Evolutionary conservation across 1,140 invertebrate species (phyloP).

Genomic region (Eumeta japonica): DNA sequence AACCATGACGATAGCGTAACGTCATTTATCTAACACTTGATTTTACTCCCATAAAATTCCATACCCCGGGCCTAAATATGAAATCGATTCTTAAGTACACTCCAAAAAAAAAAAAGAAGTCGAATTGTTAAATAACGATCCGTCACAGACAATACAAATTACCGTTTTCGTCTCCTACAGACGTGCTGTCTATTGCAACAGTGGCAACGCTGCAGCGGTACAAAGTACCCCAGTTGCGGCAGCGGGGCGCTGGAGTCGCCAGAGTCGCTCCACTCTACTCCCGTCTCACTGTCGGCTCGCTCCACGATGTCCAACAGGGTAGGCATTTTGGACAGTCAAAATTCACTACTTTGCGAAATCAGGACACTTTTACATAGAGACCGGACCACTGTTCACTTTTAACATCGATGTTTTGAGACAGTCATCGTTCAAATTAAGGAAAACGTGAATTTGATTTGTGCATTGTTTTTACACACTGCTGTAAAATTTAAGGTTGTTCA

Average conservation of each 20-base stretch:
- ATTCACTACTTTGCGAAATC: no score
- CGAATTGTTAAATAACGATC: neutral
- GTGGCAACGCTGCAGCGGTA: constrained; percentile 43
- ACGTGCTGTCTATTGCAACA: constrained; percentile 34
- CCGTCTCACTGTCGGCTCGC: no score
- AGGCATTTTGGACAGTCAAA: no score
- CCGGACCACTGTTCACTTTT: no score
- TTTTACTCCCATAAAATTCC: neutral
- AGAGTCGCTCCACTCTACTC: constrained; percentile 49
- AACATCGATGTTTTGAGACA: no score
- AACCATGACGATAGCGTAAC: no score
- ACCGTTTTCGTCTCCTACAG: constrained; percentile 52
- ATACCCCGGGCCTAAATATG: neutral
- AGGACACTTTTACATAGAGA: no score
- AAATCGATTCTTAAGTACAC: neutral
- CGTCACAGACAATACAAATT: constrained; percentile 8
- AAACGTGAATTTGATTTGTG: no score
- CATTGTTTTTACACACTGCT: no score
- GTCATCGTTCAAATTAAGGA: no score
- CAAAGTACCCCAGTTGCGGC: constrained; percentile 52
- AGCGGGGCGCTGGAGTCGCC: constrained; percentile 37
- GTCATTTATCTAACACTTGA: neutral
- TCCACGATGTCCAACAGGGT: no score
- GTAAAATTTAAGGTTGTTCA: no score
- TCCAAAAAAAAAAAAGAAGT: neutral